These are phyloP conservation scores for Lagopus leucura DNA, from an alignment of 2,113 vertebrate genomes.

Conservation along the genomic window DNA sequence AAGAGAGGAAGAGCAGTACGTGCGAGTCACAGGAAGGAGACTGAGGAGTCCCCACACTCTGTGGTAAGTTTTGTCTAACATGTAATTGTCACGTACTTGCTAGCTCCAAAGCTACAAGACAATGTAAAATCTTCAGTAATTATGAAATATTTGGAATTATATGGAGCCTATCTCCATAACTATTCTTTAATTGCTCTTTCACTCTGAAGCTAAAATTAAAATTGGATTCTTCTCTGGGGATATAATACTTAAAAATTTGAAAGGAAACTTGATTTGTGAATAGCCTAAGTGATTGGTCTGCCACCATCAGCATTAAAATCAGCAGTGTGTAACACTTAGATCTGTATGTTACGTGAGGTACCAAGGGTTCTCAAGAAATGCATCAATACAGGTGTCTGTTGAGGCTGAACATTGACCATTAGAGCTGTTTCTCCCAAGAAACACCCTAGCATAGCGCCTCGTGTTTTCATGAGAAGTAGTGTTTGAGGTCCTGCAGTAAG, in stretches of 20 bases:
- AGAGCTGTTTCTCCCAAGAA: background rate
- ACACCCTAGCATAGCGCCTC: fast-evolving
- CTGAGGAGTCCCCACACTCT: background rate
- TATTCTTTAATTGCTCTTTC: background rate
- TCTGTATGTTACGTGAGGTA: too few species aligned
- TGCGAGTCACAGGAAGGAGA: background rate
- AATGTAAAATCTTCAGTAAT: background rate
- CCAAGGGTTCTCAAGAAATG: background rate
- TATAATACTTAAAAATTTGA: background rate
- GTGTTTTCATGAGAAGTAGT: background rate
- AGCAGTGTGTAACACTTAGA: background rate
- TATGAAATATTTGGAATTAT: background rate
- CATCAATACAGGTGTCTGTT: fast-evolving
- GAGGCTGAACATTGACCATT: fast-evolving
- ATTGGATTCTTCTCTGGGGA: background rate
- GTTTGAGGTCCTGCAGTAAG: background rate
- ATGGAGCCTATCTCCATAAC: background rate
- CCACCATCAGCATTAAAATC: background rate
- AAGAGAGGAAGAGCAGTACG: background rate
- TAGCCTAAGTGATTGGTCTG: background rate
- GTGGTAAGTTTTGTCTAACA: slow-evolving; percentile 23
- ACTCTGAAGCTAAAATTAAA: background rate
- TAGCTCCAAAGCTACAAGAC: background rate
- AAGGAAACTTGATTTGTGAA: background rate
- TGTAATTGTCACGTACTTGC: background rate